phyloP scores from a whole-genome alignment of 2,888 invertebrate genomes.

The Ophion costatus region DNA sequence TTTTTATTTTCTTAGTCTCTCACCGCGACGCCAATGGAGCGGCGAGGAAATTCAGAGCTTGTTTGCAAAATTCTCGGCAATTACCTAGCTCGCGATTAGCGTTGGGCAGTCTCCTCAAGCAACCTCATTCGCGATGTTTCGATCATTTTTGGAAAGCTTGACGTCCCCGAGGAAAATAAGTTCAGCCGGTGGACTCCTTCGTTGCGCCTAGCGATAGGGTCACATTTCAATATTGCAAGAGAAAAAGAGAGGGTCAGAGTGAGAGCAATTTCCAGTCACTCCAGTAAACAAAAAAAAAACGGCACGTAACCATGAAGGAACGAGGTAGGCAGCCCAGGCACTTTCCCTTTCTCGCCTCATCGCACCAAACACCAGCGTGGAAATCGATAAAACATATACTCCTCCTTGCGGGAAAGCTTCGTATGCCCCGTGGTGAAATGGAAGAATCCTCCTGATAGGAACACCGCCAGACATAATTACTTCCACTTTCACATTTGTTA shows the following conservation, averaged over 20 bases:
- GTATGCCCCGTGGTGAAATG: conserved; percentile 35
- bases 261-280: background rate
- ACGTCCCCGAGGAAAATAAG: too few relatives aligned
- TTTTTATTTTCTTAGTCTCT: too few relatives aligned
- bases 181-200: too few relatives aligned
- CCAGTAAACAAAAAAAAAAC: background rate
- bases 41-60: too few relatives aligned
- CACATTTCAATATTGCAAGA: background rate
- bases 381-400: conserved; percentile 69
- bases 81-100: too few relatives aligned
- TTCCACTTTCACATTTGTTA: conserved; percentile 44
- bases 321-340: conserved; percentile 69
- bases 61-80: too few relatives aligned
- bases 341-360: conserved; percentile 79
- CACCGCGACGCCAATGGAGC: too few relatives aligned
- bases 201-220: too few relatives aligned
- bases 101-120: too few relatives aligned
- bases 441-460: conserved; percentile 56
- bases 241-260: background rate
- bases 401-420: conserved; percentile 52
- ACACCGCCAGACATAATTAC: conserved; percentile 52
- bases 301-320: conserved; percentile 29
- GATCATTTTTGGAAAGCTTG: too few relatives aligned
- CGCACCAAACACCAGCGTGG: conserved; percentile 71
- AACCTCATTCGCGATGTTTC: too few relatives aligned